A percentile compares a stretch with the other conserved stretches of the same genome.
Evolutionary conservation across 1,140 invertebrate genomes (phyloP).

Genomic region (Drosophila mauritiana): DNA sequence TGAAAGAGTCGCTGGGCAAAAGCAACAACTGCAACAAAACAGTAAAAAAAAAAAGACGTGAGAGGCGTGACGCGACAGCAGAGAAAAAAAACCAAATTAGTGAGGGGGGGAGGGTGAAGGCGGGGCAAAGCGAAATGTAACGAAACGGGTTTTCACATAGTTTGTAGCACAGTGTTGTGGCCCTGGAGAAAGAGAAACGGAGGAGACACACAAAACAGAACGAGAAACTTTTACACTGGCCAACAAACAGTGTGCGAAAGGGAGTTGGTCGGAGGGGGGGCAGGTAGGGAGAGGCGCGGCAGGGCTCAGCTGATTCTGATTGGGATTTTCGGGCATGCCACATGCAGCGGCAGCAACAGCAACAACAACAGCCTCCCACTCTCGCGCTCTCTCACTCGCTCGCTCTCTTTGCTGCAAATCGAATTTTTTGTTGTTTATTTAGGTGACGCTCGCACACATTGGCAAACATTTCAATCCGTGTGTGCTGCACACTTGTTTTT

Average conservation of each 20-base stretch:
- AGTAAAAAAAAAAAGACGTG: slow-evolving; percentile 8
- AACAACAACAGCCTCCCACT: background rate
- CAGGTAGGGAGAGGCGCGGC: background rate
- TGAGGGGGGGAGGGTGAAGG: background rate
- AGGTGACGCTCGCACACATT: slow-evolving; percentile 14
- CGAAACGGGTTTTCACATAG: slow-evolving; percentile 34
- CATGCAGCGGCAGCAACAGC: slow-evolving; percentile 38
- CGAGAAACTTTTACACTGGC: slow-evolving; percentile 24
- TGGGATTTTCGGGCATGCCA: slow-evolving; percentile 32
- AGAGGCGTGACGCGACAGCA: slow-evolving; percentile 26
- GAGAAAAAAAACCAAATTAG: slow-evolving; percentile 4
- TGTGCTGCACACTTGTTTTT: slow-evolving; percentile 46
- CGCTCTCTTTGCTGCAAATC: slow-evolving; percentile 15
- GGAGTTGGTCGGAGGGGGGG: too few relatives aligned
- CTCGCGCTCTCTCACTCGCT: slow-evolving; percentile 6
- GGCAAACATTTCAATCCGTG: slow-evolving; percentile 33
- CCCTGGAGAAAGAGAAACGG: slow-evolving; percentile 22
- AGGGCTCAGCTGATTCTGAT: slow-evolving; percentile 32
- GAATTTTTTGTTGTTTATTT: slow-evolving; percentile 36
- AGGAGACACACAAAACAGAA: slow-evolving; percentile 7
- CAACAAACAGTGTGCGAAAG: background rate
- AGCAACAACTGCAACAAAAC: slow-evolving; percentile 26
- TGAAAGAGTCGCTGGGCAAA: slow-evolving; percentile 26
- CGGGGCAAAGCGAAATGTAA: background rate
- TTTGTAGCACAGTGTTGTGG: slow-evolving; percentile 28